Evolutionary conservation across 2,888 invertebrate species (phyloP), one percentile per base, ranked within the genome.

Genomic region (Trachelus stipa): DNA sequence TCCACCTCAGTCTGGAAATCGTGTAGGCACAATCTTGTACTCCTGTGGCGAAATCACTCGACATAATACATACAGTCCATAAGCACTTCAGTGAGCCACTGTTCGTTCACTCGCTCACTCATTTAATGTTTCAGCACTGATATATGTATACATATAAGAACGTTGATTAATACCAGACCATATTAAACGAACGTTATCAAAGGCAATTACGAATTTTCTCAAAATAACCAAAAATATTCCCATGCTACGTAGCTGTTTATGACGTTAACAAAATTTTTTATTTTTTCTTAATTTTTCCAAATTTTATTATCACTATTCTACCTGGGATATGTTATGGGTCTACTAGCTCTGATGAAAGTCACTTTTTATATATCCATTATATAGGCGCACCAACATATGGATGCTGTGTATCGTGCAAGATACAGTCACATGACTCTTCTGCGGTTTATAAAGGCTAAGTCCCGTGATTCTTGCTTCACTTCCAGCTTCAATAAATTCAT

Each of bases 361-460:
- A 23, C 23, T 56, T 56, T 35, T 56, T 2, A 56, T 56, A 9
- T 56, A 23, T 23, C 23, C 56, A 56, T 23, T 56, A 56, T 56
- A 56, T 2, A 56, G 23, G 1, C 9, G 23, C 56, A 56, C 23
- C 56, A 56, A 56, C 56, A 56, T 56, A 56, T 56, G 56, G 56
- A 56, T 23, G 56, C 56, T 23, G 56, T 79, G 74, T 74, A 31
- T 77, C 74, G 75, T 79, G 81, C 81, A 79, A 80, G 82, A 82
- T 82, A 80, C 82, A 79, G 81, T 82, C 81, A 78, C 78, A 79
- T 79, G 83, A 81, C 81, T 83, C 77, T 34, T 74, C 76, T 80
- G 71, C 76, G 69, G 73, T 34, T 82, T 81, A 79, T 82, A 76
- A 69, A 33, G 30, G 30, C 74, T 35, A 37, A 34, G 74, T 74